Base-by-base conservation (phyloP, 2,888 invertebrate genomes). In the Drepana falcataria region DNA sequence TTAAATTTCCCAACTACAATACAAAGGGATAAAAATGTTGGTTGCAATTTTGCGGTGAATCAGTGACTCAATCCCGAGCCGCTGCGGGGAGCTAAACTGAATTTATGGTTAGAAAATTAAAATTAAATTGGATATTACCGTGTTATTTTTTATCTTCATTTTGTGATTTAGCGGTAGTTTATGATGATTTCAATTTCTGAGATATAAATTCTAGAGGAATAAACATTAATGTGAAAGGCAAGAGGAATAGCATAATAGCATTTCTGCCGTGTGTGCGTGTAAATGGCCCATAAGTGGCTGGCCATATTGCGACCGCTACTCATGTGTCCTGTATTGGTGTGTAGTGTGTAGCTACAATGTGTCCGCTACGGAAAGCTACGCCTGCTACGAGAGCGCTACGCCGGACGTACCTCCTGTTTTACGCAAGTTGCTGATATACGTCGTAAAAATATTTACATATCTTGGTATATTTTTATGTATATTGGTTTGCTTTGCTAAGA, bases 31-130 rank as follows among this genome's bases (percentile, higher is more conserved):
- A 86, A 85, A 88, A 88, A 83, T 84, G 80, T 80, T 83, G 73
- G 71, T 63, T 85, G 85, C 87, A 87, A 89, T 88, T 85, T 87
- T 71, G 75, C 77, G 73, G 79, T 70, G 76, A 80, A 77, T 76
- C 78, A 69, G 69, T 68, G 77, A 74, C 80, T 83, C 85, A 81
- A 82, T 81, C 81, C 79, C 75, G 68, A 70, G 67, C 69, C 81
- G 79, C 83, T 77, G 79, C 79, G 81, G 83, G 84, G 82, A 85
- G 85, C 85, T 84, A 87, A 90, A 90, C 85, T 78, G 77, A 89
- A 87, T 89, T 90, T 87, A 85, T 85, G 86, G 77, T 85, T 82
- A 77, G 81, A 85, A 90, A 89, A 89, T 89, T 88, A 86, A 87
- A 87, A 83, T 84, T 82, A 89, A 88, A 91, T 88, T 87, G 87